phyloP scores from a whole-genome alignment of 2,797 vertebrate species.

The Myiotriccus ornatus region DNA sequence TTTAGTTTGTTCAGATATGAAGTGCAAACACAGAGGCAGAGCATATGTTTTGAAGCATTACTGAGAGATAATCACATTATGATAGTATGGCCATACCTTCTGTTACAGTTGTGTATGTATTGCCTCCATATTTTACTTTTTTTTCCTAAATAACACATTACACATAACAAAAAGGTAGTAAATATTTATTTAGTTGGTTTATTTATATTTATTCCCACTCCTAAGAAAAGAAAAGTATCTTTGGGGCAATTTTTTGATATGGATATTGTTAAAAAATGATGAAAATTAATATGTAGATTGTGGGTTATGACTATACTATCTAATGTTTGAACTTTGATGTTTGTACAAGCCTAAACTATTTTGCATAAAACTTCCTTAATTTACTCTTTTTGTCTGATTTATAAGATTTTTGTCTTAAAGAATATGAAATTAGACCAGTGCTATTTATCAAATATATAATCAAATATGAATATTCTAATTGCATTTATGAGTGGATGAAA shows the following conservation, averaged over 20 bases:
- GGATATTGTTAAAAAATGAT: not conserved
- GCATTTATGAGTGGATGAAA: not conserved
- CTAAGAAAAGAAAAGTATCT: not conserved
- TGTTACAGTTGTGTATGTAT: not conserved
- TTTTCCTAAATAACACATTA: not conserved
- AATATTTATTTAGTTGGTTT: not conserved
- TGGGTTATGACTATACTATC: not conserved
- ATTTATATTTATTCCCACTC: not conserved
- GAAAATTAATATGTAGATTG: not conserved
- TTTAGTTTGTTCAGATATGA: not conserved
- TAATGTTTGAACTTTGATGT: not conserved
- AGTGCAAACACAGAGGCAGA: not conserved
- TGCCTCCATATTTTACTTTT: not conserved
- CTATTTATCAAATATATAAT: not conserved
- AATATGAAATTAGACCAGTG: not conserved
- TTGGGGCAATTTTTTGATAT: not conserved
- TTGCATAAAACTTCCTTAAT: not conserved
- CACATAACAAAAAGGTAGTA: not conserved
- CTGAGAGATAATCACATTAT: not conserved
- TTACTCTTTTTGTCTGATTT: not conserved
- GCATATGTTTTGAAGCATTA: not conserved
- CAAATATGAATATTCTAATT: conserved; percentile 18
- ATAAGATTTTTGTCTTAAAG: not conserved
- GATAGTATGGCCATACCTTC: not conserved
- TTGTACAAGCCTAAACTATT: not conserved